A percentile compares a stretch with the other conserved stretches of the same genome.
phyloP scores from a whole-genome alignment of 1,140 invertebrate species.

The Thaumatotibia leucotreta region DNA sequence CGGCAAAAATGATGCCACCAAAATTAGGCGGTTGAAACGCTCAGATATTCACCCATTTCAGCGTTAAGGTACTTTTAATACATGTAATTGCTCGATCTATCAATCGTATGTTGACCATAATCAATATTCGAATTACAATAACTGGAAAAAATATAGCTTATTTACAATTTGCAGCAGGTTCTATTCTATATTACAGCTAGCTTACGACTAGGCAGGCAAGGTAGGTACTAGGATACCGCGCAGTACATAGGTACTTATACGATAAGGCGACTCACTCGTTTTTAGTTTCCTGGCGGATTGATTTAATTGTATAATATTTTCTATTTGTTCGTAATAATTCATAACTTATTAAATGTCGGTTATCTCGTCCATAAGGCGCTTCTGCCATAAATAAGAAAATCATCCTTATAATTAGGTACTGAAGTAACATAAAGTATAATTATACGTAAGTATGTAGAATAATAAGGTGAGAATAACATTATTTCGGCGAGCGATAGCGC shows the following conservation, averaged over 20 bases:
- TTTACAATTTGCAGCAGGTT: constrained; percentile 6
- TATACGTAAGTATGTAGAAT: neutral
- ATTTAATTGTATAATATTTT: no score
- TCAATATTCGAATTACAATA: neutral
- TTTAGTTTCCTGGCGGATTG: neutral
- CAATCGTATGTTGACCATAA: neutral
- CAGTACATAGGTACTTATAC: neutral
- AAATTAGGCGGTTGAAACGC: no score
- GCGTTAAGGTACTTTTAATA: no score
- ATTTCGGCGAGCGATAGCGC: neutral
- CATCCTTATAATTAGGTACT: no score
- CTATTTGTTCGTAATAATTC: no score
- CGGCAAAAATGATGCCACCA: no score
- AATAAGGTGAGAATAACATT: no score
- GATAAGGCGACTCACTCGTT: neutral
- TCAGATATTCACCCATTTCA: no score
- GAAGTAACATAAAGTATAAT: neutral
- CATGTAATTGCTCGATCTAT: neutral
- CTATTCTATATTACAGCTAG: neutral
- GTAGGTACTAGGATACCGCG: neutral
- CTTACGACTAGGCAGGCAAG: constrained; percentile 1
- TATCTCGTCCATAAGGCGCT: no score
- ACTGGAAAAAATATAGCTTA: constrained; percentile 12
- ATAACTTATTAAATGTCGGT: no score
- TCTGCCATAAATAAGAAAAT: no score